phyloP scores from a whole-genome alignment of 2,797 vertebrate species.

The Parambassis ranga region DNA sequence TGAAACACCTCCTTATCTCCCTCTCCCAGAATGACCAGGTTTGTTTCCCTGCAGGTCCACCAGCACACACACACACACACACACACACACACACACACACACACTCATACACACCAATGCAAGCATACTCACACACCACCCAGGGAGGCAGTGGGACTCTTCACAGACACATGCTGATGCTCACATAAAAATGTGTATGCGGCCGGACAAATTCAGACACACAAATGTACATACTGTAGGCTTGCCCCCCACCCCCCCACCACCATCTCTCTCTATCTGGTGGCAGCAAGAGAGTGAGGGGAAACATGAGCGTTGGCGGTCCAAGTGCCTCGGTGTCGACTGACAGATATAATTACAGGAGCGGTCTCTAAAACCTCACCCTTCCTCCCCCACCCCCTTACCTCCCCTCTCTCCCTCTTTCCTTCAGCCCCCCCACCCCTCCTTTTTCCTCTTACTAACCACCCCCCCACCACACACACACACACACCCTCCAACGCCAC shows the following conservation, averaged over 20 bases:
- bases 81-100: conserved; percentile 19
- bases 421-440: neutral
- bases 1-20: conserved; percentile 70
- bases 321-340: conserved; percentile 78
- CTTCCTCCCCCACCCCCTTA: neutral
- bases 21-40: conserved; percentile 69
- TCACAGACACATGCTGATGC: conserved; percentile 55
- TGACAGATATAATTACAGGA: conserved; percentile 86
- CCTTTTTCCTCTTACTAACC: conserved; percentile 41
- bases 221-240: conserved; percentile 7
- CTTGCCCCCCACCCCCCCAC: neutral
- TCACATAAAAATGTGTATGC: conserved; percentile 43
- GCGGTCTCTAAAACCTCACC: conserved; percentile 59
- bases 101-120: conserved; percentile 3
- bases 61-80: conserved; percentile 19
- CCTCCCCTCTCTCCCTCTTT: conserved; percentile 4
- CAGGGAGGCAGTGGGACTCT: conserved; percentile 38
- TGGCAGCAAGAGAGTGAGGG: conserved; percentile 54
- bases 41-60: conserved; percentile 64
- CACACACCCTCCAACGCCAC: conserved; percentile 58
- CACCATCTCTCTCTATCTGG: conserved; percentile 30
- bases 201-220: conserved; percentile 31
- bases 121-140: conserved; percentile 35
- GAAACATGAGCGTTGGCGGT: conserved; percentile 70
- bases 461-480: too few relatives aligned